These are phyloP conservation scores for Amblyopsis hoosieri DNA, from an alignment of 2,797 vertebrate species.

Conservation along the genomic window DNA sequence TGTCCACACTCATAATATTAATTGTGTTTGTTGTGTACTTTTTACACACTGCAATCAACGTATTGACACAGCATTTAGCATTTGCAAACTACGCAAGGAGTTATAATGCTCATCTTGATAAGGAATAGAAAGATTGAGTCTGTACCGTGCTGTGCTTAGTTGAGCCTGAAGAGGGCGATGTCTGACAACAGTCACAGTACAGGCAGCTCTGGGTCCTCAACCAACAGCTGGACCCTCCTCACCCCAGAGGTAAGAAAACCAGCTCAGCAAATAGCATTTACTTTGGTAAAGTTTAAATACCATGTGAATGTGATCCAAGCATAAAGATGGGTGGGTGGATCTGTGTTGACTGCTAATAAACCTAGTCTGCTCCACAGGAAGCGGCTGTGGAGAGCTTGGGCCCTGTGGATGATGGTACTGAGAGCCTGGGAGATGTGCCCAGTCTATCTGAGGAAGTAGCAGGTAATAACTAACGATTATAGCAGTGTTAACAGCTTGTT, in stretches of 20 bases:
- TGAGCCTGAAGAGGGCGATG: conserved; percentile 79
- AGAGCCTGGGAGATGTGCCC: conserved; percentile 77
- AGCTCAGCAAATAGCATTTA: too few relatives aligned
- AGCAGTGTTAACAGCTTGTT: background rate
- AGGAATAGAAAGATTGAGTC: conserved; percentile 59
- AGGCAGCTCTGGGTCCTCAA: conserved; percentile 80
- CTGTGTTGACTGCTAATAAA: background rate
- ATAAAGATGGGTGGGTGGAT: background rate
- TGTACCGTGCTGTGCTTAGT: conserved; percentile 58
- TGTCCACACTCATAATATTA: too few relatives aligned
- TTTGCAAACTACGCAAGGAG: background rate
- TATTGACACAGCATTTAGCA: background rate
- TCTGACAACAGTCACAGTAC: conserved; percentile 79
- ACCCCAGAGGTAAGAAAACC: conserved; percentile 80
- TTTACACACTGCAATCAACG: background rate
- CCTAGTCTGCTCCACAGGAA: conserved; percentile 63
- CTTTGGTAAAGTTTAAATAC: too few relatives aligned
- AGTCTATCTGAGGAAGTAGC: conserved; percentile 78
- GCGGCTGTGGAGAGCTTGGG: conserved; percentile 72
- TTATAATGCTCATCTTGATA: conserved; percentile 54
- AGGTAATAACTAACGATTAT: conserved; percentile 56
- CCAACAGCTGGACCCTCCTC: conserved; percentile 87
- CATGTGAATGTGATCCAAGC: conserved; percentile 14
- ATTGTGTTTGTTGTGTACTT: background rate
- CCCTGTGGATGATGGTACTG: conserved; percentile 76